These are phyloP conservation scores for Cynodonichthys magdalenae DNA, from an alignment of 2,797 vertebrate species.

Conservation along the genomic window DNA sequence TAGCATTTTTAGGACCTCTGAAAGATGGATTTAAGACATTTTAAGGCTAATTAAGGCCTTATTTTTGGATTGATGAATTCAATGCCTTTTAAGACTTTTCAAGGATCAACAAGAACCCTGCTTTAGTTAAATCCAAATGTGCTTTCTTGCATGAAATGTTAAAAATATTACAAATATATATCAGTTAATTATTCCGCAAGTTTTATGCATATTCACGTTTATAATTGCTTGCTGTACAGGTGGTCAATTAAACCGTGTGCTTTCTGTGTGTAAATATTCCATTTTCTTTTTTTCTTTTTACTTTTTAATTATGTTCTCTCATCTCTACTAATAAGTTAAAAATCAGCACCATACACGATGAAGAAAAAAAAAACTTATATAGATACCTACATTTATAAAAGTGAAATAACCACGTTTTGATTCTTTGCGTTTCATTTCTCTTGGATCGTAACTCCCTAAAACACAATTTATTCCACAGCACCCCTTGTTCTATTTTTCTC, in stretches of 20 bases:
- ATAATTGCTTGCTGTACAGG: background rate
- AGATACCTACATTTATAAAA: background rate
- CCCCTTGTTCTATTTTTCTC: conserved; percentile 5
- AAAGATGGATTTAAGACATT: too few species aligned
- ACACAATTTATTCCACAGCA: conserved; percentile 23
- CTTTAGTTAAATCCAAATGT: too few species aligned
- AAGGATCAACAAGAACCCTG: too few species aligned
- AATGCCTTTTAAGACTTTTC: too few species aligned
- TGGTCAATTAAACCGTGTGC: background rate
- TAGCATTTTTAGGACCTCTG: too few species aligned
- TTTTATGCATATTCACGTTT: background rate
- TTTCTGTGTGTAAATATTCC: background rate
- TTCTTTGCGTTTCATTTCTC: conserved; percentile 13
- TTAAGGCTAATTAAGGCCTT: too few species aligned
- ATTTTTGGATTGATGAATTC: too few species aligned
- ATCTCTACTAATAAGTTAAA: background rate
- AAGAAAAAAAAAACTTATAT: too few species aligned
- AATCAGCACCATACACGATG: too few species aligned
- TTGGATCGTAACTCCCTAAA: conserved; percentile 14
- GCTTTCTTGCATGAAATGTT: background rate
- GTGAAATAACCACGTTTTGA: conserved; percentile 8
- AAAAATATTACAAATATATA: background rate
- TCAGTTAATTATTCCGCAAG: background rate
- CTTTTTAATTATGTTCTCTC: background rate
- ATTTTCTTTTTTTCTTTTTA: too few species aligned